Conservation (phyloP, 2,113 vertebrate genomes). For the Sisor rabdophorus region DNA sequence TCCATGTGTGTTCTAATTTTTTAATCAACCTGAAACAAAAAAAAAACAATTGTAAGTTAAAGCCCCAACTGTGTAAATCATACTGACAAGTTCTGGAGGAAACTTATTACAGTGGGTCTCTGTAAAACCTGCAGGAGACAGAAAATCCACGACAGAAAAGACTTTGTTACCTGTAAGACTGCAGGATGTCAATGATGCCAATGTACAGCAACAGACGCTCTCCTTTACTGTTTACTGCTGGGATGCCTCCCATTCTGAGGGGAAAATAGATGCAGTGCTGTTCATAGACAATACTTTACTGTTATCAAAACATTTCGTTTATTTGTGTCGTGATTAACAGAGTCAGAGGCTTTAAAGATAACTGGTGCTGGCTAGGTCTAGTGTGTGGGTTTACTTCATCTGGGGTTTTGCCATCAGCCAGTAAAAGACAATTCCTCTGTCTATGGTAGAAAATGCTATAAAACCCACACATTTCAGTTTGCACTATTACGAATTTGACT, state of each 20-base stretch:
- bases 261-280: neutral
- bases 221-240: constrained; percentile 88
- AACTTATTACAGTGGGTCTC: neutral
- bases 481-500: neutral
- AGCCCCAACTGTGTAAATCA: neutral
- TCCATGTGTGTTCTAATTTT: constrained; percentile 97
- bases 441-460: neutral
- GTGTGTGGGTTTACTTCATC: neutral
- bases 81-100: neutral
- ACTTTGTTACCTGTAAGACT: constrained; percentile 85
- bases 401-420: neutral
- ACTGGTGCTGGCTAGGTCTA: neutral
- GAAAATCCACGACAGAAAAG: neutral
- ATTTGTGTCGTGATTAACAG: neutral
- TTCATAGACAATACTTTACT: neutral
- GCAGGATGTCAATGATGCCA: constrained; percentile 94
- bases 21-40: constrained; percentile 86
- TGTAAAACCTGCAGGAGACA: constrained; percentile 1
- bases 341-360: neutral
- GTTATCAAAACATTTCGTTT: neutral
- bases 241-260: constrained; percentile 93
- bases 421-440: neutral
- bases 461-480: neutral
- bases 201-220: constrained; percentile 90
- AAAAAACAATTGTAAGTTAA: neutral